Evolutionary conservation across 1,140 invertebrate genomes (phyloP).

Genomic region (Drosophila busckii): DNA sequence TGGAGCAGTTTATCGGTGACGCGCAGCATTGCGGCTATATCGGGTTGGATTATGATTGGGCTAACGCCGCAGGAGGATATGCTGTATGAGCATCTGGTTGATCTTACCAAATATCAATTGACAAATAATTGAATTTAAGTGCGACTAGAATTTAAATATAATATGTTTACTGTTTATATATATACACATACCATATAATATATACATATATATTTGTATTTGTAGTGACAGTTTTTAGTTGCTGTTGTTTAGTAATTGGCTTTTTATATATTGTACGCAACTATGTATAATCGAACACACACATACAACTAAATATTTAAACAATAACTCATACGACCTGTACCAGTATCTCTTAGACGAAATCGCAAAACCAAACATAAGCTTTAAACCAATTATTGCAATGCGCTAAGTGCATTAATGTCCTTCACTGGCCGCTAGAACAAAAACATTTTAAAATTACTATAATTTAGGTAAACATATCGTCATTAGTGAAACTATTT

Average conservation of each 20-base stretch:
- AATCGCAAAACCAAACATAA: constrained; percentile 34
- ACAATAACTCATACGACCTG: constrained; percentile 28
- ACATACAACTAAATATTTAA: constrained; percentile 43
- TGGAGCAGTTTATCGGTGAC: constrained; percentile 77
- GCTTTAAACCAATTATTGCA: constrained; percentile 47
- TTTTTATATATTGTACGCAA: constrained; percentile 67
- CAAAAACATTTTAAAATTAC: constrained; percentile 30
- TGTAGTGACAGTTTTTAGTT: constrained; percentile 52
- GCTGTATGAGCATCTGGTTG: constrained; percentile 76
- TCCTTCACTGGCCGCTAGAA: constrained; percentile 75
- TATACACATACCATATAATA: constrained; percentile 31
- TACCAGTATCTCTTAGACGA: constrained; percentile 27
- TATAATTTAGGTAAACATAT: constrained; percentile 63
- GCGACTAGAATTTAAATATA: constrained; percentile 3
- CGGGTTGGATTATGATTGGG: constrained; percentile 78
- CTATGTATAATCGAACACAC: constrained; percentile 48
- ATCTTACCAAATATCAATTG: constrained; percentile 78
- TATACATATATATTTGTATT: constrained; percentile 39
- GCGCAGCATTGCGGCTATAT: constrained; percentile 74
- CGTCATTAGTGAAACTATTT: constrained; percentile 44
- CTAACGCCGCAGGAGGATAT: constrained; percentile 72
- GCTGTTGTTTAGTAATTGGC: constrained; percentile 67
- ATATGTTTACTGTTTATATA: constrained; percentile 10
- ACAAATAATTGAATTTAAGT: constrained; percentile 78
- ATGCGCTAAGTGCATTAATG: constrained; percentile 39